Evolutionary conservation across 2,797 vertebrate genomes (phyloP), one percentile per base, ranked within the genome.

Genomic region (Philypnodon macrostomus): DNA sequence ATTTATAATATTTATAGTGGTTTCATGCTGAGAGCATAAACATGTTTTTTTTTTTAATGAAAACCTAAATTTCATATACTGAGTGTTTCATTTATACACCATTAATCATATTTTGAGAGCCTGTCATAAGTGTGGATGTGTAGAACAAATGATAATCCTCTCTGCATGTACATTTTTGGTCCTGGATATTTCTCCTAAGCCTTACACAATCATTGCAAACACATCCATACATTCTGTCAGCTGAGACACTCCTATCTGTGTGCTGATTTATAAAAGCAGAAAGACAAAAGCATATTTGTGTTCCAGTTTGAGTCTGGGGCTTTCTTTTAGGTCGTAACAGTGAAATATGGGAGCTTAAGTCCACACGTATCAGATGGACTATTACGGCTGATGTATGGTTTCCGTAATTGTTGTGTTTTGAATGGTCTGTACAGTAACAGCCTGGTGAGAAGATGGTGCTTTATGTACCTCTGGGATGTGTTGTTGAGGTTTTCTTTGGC

Each of bases 321-420:
- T 19, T 12, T 27, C 32, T 42, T 35, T 51, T 16, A 42, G 12
- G 8, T 47, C 24, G 38, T 2, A 37, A 42, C 24, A 50, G 33
- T 63, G 42, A 69, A 70, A 41, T 27, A 36, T 47, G 34, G 33
- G 35, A 6, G 33, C 23, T 42, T 53, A 29, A 31, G 2, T 5
- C 50, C 53, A 47, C 47, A 55, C 33, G 37, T 58, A 63, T 67
- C 40, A 72, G 50, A 61, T 45, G 27, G 50, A 63, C 37, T 8
- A 53, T 54, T 54, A 41, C 46, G 54, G 42, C 39, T 63, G 52
- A 73, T 70, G 58, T 59, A 64, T 62, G 37, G 41, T 49, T 63
- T 57, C 10, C 49, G 53, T 61, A 53, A 70, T 63, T 55, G 21
- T 51, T 44, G 10, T 29, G 29, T 23, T 62, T 63, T 62, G 47